phyloP scores from a whole-genome alignment of 2,888 invertebrate species.

The Coronaproctus castanopsis region DNA sequence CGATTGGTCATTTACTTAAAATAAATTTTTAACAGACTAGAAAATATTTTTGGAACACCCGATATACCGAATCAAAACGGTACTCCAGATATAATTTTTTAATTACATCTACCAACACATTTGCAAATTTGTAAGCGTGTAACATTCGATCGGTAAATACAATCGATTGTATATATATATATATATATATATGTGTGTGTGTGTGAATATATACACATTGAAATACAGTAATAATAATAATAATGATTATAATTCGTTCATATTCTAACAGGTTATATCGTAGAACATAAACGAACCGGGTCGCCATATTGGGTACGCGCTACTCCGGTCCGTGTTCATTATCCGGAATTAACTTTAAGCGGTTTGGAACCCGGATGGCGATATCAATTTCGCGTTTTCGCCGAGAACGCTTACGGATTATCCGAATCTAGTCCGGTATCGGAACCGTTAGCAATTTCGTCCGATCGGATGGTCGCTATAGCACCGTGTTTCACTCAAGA shows the following conservation, averaged over 20 bases:
- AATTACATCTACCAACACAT: background rate
- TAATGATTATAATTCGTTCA: background rate
- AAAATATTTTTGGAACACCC: too few species aligned
- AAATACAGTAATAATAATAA: background rate
- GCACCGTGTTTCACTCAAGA: conserved; percentile 54
- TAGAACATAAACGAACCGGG: conserved; percentile 55
- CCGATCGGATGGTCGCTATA: conserved; percentile 39
- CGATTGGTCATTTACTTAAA: too few species aligned
- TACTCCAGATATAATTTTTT: background rate
- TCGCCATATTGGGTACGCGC: conserved; percentile 66
- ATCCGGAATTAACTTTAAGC: conserved; percentile 54
- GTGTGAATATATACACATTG: background rate
- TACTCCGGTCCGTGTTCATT: conserved; percentile 45
- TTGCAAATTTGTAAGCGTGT: too few species aligned
- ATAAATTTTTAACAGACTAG: too few species aligned
- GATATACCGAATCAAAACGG: too few species aligned
- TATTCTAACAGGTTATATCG: conserved; percentile 41
- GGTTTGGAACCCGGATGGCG: conserved; percentile 70
- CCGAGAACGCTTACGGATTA: conserved; percentile 73
- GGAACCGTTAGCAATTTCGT: conserved; percentile 61
- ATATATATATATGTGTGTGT: too few species aligned
- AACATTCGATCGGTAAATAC: too few species aligned
- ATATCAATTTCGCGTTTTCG: conserved; percentile 77
- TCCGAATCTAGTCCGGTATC: conserved; percentile 70
- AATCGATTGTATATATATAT: too few species aligned